Evolutionary conservation across 1,140 invertebrate genomes (phyloP).

Genomic region (Pantala flavescens): DNA sequence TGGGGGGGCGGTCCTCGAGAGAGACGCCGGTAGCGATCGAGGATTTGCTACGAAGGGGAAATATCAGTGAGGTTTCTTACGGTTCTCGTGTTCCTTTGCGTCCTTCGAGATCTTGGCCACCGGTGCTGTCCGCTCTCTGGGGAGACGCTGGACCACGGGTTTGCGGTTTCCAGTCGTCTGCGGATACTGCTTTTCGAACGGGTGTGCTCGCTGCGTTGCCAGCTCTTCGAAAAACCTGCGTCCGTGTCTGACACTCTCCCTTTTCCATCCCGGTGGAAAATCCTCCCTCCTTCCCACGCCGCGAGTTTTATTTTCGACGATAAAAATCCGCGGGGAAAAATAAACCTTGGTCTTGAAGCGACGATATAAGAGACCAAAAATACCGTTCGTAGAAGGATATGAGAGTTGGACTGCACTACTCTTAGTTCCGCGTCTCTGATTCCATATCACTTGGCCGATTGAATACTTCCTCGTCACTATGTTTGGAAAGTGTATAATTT

Average conservation of each 20-base stretch:
- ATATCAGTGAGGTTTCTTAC: background rate
- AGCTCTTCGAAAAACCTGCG: background rate
- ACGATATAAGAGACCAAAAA: background rate
- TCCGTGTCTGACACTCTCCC: background rate
- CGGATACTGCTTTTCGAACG: too few relatives aligned
- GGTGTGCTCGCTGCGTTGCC: background rate
- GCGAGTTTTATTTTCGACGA: background rate
- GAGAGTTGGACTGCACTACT: background rate
- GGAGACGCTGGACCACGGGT: too few relatives aligned
- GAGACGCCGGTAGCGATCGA: background rate
- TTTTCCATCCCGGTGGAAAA: background rate
- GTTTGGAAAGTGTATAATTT: too few relatives aligned
- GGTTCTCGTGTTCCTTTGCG: background rate
- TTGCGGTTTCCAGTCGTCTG: too few relatives aligned
- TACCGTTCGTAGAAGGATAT: background rate
- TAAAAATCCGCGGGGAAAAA: background rate
- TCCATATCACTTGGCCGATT: too few relatives aligned
- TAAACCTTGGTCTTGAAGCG: background rate
- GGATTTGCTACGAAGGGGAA: background rate
- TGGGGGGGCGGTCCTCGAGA: background rate
- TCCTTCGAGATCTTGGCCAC: background rate
- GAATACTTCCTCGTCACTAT: too few relatives aligned
- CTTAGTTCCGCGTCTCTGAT: too few relatives aligned
- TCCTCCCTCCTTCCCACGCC: background rate
- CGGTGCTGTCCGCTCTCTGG: too few relatives aligned